A percentile compares a stretch with the other conserved stretches of the same genome.
These are phyloP conservation scores for Synergus gifuensis DNA, from an alignment of 2,888 invertebrate species.

Conservation along the genomic window DNA sequence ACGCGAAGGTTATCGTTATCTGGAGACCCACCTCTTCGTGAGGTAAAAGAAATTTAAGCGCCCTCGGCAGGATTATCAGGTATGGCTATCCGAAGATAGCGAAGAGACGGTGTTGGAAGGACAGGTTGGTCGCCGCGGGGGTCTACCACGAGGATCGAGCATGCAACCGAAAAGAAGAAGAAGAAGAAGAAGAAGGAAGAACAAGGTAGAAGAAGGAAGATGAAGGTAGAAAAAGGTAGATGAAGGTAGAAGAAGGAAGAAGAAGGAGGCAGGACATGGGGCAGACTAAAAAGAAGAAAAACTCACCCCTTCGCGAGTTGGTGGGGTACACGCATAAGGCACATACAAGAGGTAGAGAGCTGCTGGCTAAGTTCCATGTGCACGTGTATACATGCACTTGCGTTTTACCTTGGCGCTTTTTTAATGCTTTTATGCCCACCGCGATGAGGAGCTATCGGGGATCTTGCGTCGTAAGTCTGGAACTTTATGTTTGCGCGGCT, in stretches of 20 bases:
- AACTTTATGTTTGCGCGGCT: conserved; percentile 78
- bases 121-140: conserved; percentile 76
- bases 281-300: conserved; percentile 42
- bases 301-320: conserved; percentile 35
- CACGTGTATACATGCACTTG: conserved; percentile 63
- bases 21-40: conserved; percentile 39
- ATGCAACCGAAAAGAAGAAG: conserved; percentile 62
- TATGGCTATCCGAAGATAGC: conserved; percentile 49
- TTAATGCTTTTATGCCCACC: conserved; percentile 77
- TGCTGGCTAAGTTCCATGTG: conserved; percentile 44
- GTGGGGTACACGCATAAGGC: conserved; percentile 47
- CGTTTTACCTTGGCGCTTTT: conserved; percentile 65
- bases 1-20: conserved; percentile 32
- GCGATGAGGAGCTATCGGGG: conserved; percentile 76
- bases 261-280: conserved; percentile 21
- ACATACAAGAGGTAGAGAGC: conserved; percentile 47
- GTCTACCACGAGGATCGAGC: conserved; percentile 67
- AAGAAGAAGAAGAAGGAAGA: conserved; percentile 42
- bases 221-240: conserved; percentile 47
- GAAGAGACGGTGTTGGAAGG: conserved; percentile 72
- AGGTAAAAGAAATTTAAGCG: conserved; percentile 54
- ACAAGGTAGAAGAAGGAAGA: conserved; percentile 40
- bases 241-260: conserved; percentile 43
- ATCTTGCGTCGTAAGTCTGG: conserved; percentile 78
- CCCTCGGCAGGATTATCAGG: conserved; percentile 60